Evolutionary conservation across 2,113 vertebrate genomes (phyloP).

Genomic region (Carollia perspicillata): DNA sequence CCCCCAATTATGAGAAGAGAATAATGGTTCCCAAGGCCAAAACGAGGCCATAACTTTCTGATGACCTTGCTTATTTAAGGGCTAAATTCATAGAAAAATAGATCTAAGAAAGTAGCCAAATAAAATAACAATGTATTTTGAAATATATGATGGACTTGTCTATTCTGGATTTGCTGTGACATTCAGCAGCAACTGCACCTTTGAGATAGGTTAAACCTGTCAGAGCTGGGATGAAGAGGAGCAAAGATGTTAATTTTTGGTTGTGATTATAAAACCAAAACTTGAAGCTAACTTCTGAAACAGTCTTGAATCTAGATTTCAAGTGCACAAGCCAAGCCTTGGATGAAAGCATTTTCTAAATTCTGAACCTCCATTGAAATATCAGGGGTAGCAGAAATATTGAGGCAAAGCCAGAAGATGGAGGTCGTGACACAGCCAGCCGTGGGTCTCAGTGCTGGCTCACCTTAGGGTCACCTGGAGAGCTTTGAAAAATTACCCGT

Average conservation of each 20-base stretch:
- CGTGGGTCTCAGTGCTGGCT: neutral
- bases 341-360: neutral
- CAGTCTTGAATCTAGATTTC: neutral
- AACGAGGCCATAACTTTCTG: neutral
- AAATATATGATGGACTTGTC: neutral
- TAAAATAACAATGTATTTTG: neutral
- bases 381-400: neutral
- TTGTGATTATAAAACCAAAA: neutral
- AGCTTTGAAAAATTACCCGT: neutral
- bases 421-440: neutral
- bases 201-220: neutral
- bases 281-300: neutral
- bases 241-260: neutral
- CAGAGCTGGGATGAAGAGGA: neutral
- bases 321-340: neutral
- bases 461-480: neutral
- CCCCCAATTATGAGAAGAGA: neutral
- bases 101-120: neutral
- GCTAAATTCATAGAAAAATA: neutral
- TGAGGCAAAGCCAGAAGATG: neutral
- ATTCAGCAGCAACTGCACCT: neutral
- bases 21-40: neutral
- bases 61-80: neutral
- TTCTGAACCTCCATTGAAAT: neutral
- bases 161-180: neutral